Percentiles rank a stretch among this genome's conserved stretches.
These are phyloP conservation scores for Drosophila percnosoma DNA, from an alignment of 2,888 invertebrate genomes.

Conservation along the genomic window DNA sequence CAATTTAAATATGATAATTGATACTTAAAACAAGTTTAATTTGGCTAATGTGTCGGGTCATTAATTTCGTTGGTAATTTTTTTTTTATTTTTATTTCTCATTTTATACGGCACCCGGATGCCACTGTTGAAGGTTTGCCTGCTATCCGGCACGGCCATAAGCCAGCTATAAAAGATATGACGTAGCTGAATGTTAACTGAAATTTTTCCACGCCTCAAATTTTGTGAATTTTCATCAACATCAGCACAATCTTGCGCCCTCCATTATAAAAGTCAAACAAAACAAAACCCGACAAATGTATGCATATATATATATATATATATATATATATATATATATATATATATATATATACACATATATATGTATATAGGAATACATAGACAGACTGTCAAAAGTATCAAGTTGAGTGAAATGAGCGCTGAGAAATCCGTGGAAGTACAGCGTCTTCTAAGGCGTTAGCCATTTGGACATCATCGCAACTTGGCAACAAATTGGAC, in stretches of 20 bases:
- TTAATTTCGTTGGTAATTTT: neutral
- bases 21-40: conserved; percentile 2
- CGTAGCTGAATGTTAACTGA: conserved; percentile 47
- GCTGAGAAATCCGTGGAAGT: conserved; percentile 12
- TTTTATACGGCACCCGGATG: neutral
- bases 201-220: conserved; percentile 74
- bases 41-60: conserved; percentile 2
- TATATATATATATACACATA: neutral
- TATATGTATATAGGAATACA: neutral
- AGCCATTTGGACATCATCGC: conserved; percentile 67
- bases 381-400: conserved; percentile 2
- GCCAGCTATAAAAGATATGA: conserved; percentile 61
- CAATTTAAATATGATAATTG: conserved; percentile 8
- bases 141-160: conserved; percentile 22
- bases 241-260: conserved; percentile 48
- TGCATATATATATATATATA: neutral
- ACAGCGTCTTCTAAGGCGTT: conserved; percentile 33
- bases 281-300: conserved; percentile 15
- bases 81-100: neutral
- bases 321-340: no score
- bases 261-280: conserved; percentile 60
- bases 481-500: conserved; percentile 79
- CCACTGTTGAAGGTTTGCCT: conserved; percentile 12
- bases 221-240: conserved; percentile 71
- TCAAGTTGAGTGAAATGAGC: neutral